Evolutionary conservation across 2,888 invertebrate genomes (phyloP).

Genomic region (Caenorhabditis imperialis): DNA sequence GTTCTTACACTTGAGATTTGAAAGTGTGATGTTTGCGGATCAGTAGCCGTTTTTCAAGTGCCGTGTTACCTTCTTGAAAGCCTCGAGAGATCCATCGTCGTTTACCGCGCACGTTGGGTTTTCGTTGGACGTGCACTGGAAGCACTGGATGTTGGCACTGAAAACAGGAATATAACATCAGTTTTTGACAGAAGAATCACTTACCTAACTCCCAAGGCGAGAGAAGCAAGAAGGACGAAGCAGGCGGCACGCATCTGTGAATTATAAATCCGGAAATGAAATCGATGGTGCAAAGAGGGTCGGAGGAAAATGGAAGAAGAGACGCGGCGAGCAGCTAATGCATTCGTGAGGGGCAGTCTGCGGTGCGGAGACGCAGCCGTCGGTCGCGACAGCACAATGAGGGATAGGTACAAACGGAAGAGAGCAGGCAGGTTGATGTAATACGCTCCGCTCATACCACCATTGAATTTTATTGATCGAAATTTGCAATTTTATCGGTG

Average conservation of each 20-base stretch:
- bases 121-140: slow-evolving; percentile 68
- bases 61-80: slow-evolving; percentile 62
- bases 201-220: slow-evolving; percentile 50
- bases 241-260: slow-evolving; percentile 41
- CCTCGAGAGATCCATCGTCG: slow-evolving; percentile 53
- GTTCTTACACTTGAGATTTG: slow-evolving; percentile 6
- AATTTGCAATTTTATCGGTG: no score
- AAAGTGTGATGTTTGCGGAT: neutral
- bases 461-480: no score
- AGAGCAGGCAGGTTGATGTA: slow-evolving; percentile 13
- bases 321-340: slow-evolving; percentile 44
- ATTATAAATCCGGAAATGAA: slow-evolving; percentile 23
- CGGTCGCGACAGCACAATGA: slow-evolving; percentile 17
- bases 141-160: slow-evolving; percentile 65
- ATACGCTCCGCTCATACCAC: neutral
- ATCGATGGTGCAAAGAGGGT: slow-evolving; percentile 18
- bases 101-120: slow-evolving; percentile 63
- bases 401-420: slow-evolving; percentile 26
- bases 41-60: slow-evolving; percentile 2
- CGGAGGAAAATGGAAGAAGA: slow-evolving; percentile 13
- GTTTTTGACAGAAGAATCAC: neutral
- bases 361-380: slow-evolving; percentile 35
- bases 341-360: slow-evolving; percentile 40
- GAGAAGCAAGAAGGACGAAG: slow-evolving; percentile 41
- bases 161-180: neutral